Conservation (phyloP, 2,113 vertebrate species). For the Trichomycterus rosablanca region DNA sequence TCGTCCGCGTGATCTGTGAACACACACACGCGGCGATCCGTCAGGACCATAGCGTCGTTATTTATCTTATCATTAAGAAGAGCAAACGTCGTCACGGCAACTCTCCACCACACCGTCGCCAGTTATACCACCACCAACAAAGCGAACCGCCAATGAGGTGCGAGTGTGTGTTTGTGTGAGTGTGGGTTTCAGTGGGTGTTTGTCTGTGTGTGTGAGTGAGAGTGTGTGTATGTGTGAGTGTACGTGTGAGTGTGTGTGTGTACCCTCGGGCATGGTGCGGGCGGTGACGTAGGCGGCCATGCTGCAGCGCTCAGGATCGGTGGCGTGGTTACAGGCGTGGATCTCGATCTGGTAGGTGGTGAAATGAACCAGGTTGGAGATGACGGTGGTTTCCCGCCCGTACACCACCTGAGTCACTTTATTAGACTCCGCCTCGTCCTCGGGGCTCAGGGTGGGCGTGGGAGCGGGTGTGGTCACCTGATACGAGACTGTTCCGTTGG, state of each 20-base stretch:
- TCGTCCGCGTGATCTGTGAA: constrained; percentile 85
- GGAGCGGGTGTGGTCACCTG: constrained; percentile 53
- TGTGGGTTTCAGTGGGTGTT: no score
- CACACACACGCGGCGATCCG: constrained; percentile 9
- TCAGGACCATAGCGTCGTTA: no score
- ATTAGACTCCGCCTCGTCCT: constrained; percentile 63
- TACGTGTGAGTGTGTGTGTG: background rate
- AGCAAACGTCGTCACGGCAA: no score
- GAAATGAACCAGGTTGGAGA: constrained; percentile 87
- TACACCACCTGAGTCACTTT: constrained; percentile 72
- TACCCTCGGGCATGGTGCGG: constrained; percentile 94
- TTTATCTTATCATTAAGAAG: no score
- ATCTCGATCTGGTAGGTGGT: constrained; percentile 94
- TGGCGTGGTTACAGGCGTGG: constrained; percentile 87
- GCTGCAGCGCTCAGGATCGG: constrained; percentile 74
- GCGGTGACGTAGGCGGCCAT: constrained; percentile 90
- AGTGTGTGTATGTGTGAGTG: no score
- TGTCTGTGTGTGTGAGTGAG: no score
- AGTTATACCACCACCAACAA: background rate
- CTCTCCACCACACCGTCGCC: no score
- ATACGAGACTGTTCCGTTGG: constrained; percentile 63
- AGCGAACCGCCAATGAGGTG: background rate
- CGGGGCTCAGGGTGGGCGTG: constrained; percentile 45
- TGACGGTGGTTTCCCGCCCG: constrained; percentile 83
- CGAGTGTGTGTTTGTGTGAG: background rate